Percentiles rank a stretch among this genome's conserved stretches.
phyloP scores from a whole-genome alignment of 2,888 invertebrate species.

The Omphaloscelis lunosa region DNA sequence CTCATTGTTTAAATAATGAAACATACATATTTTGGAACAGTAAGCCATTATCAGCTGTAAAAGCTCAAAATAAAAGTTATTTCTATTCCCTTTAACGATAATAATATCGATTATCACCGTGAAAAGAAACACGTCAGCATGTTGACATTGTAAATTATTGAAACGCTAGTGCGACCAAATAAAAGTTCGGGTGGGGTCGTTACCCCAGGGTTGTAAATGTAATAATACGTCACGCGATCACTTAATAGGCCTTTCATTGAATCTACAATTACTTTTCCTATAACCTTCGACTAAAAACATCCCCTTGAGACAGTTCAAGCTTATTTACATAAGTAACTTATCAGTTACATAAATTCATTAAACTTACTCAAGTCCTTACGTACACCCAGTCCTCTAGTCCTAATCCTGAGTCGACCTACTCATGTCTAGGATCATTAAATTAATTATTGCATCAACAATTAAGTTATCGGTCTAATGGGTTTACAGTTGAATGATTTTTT shows the following conservation, averaged over 20 bases:
- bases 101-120: slow-evolving; percentile 56
- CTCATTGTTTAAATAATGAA: background rate
- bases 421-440: background rate
- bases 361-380: background rate
- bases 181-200: slow-evolving; percentile 68
- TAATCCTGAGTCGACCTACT: background rate
- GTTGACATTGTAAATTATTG: slow-evolving; percentile 65
- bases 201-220: slow-evolving; percentile 65
- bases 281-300: background rate
- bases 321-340: background rate
- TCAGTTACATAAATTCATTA: background rate
- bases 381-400: too few relatives aligned
- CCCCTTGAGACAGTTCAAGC: background rate
- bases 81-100: background rate
- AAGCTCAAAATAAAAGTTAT: background rate
- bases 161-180: slow-evolving; percentile 54
- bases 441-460: slow-evolving; percentile 19
- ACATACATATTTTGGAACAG: background rate
- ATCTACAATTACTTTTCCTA: slow-evolving; percentile 6
- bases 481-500: slow-evolving; percentile 12
- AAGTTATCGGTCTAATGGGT: slow-evolving; percentile 12
- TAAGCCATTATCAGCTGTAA: background rate
- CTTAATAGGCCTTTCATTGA: slow-evolving; percentile 30
- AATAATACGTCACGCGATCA: slow-evolving; percentile 70
- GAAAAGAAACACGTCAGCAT: slow-evolving; percentile 48